Evolutionary conservation across 2,888 invertebrate genomes (phyloP).

Genomic region (Pseudanteris insignis): DNA sequence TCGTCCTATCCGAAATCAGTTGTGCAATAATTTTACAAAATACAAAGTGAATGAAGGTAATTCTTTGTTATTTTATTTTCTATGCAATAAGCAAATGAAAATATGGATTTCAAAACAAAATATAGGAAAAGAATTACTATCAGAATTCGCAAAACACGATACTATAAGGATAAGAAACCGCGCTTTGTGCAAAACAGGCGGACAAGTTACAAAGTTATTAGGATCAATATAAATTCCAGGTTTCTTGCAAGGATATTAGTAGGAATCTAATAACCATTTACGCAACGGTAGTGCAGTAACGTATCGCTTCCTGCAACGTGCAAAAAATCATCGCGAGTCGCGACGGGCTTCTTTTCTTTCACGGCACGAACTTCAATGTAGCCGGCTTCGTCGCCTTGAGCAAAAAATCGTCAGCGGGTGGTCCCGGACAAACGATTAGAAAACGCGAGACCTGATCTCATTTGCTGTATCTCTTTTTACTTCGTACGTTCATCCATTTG

Average conservation of each 20-base stretch:
- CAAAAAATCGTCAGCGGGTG: slow-evolving; percentile 42
- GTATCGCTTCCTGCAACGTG: slow-evolving; percentile 40
- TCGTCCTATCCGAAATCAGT: too few species aligned
- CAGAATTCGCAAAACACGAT: slow-evolving; percentile 9
- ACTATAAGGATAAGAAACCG: slow-evolving; percentile 14
- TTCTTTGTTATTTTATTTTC: too few species aligned
- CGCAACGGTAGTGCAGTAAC: slow-evolving; percentile 27
- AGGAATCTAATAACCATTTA: slow-evolving; percentile 41
- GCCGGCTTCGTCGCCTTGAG: slow-evolving; percentile 36
- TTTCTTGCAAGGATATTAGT: slow-evolving; percentile 42
- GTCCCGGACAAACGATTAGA: slow-evolving; percentile 38
- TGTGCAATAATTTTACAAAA: too few species aligned
- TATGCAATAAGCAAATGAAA: too few species aligned
- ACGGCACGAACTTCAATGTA: slow-evolving; percentile 43
- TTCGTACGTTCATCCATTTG: slow-evolving; percentile 9
- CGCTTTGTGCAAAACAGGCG: slow-evolving; percentile 22
- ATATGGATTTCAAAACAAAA: too few species aligned
- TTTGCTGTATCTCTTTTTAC: slow-evolving; percentile 36
- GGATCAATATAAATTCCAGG: slow-evolving; percentile 35
- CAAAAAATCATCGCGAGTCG: slow-evolving; percentile 33
- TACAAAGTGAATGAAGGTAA: too few species aligned
- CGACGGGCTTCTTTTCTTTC: slow-evolving; percentile 37
- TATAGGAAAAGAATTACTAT: slow-evolving; percentile 2
- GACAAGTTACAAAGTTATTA: slow-evolving; percentile 29
- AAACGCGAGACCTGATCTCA: slow-evolving; percentile 38